These are phyloP conservation scores for Pangasius larnaudii DNA, from an alignment of 2,797 vertebrate species.

Conservation along the genomic window DNA sequence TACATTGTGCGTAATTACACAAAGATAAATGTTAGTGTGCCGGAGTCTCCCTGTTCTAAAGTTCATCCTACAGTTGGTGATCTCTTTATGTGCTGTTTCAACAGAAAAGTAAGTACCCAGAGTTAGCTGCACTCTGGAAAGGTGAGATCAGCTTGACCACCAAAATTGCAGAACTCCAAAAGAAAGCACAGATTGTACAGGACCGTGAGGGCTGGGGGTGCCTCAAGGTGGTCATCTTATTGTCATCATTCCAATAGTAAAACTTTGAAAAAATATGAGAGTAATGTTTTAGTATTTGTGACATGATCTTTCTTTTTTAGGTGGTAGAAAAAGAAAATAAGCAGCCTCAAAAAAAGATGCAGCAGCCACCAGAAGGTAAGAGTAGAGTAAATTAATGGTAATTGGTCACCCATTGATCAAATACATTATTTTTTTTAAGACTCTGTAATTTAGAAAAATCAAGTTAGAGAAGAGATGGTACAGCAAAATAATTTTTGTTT, in stretches of 20 bases:
- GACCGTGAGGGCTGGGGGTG: slow-evolving; percentile 44
- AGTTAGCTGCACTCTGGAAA: slow-evolving; percentile 11
- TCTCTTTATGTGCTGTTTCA: slow-evolving; percentile 13
- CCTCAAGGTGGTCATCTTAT: slow-evolving; percentile 31
- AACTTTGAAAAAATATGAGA: no score
- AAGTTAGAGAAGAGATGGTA: not conserved
- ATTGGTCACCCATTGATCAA: not conserved
- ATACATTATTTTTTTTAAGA: not conserved
- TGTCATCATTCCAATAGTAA: not conserved
- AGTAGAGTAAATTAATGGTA: not conserved
- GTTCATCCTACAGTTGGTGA: not conserved
- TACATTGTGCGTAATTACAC: slow-evolving; percentile 33
- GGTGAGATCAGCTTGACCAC: not conserved
- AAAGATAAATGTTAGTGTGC: not conserved
- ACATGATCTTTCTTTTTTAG: slow-evolving; percentile 8
- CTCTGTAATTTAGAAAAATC: not conserved
- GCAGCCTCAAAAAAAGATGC: not conserved
- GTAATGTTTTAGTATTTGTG: not conserved
- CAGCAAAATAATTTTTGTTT: not conserved
- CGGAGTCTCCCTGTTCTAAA: not conserved
- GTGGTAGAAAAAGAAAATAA: slow-evolving; percentile 35
- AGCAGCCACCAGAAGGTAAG: slow-evolving; percentile 13
- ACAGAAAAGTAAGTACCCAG: slow-evolving; percentile 40
- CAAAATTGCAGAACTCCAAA: slow-evolving; percentile 11
- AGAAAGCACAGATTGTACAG: slow-evolving; percentile 38